These are phyloP conservation scores for Corythoichthys intestinalis DNA, from an alignment of 2,113 vertebrate genomes.

Conservation along the genomic window DNA sequence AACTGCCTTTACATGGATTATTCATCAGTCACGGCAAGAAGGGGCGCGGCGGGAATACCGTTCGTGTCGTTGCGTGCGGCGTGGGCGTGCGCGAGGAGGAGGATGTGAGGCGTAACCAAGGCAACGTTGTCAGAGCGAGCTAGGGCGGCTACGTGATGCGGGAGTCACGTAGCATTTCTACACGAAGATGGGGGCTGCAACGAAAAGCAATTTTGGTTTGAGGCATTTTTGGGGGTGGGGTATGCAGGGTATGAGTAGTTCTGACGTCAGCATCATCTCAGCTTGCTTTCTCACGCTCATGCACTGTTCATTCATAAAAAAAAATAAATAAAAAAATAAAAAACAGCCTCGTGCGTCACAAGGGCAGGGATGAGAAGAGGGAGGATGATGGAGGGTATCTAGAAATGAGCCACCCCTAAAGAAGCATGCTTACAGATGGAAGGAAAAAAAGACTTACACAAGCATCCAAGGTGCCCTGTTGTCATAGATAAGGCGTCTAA, in stretches of 20 bases:
- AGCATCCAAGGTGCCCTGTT: conserved; percentile 22
- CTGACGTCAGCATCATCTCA: conserved; percentile 20
- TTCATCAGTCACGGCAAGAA: conserved; percentile 38
- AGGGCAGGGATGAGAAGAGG: conserved; percentile 28
- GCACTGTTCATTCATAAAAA: conserved; percentile 55
- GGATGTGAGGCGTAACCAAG: conserved; percentile 48
- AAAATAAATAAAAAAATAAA: conserved; percentile 12
- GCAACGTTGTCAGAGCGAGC: conserved; percentile 53
- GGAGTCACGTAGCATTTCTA: conserved; percentile 22
- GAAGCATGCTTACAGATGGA: conserved; percentile 9
- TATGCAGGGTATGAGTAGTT: not conserved
- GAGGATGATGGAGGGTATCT: conserved; percentile 7
- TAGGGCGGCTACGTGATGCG: conserved; percentile 30
- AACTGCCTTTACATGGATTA: conserved; percentile 56
- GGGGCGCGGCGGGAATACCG: conserved; percentile 43
- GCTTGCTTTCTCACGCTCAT: conserved; percentile 19
- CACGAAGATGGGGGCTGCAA: not conserved
- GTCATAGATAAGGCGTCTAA: conserved; percentile 33
- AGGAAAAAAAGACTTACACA: conserved; percentile 5
- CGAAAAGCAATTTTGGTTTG: not conserved
- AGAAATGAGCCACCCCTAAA: conserved; percentile 30
- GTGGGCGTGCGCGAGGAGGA: conserved; percentile 21
- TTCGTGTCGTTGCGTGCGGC: conserved; percentile 24
- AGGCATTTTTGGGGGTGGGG: not conserved
- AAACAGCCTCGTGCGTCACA: conserved; percentile 51